phyloP scores from a whole-genome alignment of 1,140 invertebrate species.

The Acromyrmex heyeri region DNA sequence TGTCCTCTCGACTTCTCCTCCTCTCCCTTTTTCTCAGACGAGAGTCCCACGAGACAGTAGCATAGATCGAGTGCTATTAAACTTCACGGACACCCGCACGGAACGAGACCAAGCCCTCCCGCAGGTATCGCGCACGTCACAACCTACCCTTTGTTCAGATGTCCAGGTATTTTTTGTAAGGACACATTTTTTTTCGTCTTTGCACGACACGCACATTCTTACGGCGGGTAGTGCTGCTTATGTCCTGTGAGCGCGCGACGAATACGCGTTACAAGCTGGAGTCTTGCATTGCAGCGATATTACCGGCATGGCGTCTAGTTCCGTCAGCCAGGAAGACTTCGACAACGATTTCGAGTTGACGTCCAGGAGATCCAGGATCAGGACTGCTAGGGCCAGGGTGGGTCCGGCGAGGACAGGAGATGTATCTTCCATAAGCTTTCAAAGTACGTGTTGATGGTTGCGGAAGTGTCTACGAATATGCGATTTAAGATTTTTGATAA shows the following conservation, averaged over 20 bases:
- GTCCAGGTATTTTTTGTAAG: conserved; percentile 83
- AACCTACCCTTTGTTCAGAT: conserved; percentile 81
- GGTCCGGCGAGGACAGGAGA: conserved; percentile 84
- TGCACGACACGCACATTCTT: conserved; percentile 24
- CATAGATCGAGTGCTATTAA: conserved; percentile 28
- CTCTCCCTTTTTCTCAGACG: conserved; percentile 71
- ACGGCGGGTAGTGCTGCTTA: conserved; percentile 22
- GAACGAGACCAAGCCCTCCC: conserved; percentile 30
- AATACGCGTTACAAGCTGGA: neutral
- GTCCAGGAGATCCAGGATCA: conserved; percentile 87
- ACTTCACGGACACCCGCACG: conserved; percentile 28
- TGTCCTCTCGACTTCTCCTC: conserved; percentile 64
- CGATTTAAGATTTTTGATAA: neutral
- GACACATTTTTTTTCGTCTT: conserved; percentile 65
- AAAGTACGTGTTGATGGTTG: conserved; percentile 70
- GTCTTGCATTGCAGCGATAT: conserved; percentile 74
- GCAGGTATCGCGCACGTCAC: conserved; percentile 74
- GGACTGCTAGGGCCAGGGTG: conserved; percentile 87
- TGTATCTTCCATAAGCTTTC: conserved; percentile 77
- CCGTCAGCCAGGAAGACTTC: conserved; percentile 90
- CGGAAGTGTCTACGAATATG: neutral
- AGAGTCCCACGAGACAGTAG: conserved; percentile 68
- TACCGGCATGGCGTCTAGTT: conserved; percentile 89
- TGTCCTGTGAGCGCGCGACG: neutral
- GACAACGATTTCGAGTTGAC: conserved; percentile 88